Base-by-base conservation (phyloP, 2,113 vertebrate genomes). In the Empidonax traillii region DNA sequence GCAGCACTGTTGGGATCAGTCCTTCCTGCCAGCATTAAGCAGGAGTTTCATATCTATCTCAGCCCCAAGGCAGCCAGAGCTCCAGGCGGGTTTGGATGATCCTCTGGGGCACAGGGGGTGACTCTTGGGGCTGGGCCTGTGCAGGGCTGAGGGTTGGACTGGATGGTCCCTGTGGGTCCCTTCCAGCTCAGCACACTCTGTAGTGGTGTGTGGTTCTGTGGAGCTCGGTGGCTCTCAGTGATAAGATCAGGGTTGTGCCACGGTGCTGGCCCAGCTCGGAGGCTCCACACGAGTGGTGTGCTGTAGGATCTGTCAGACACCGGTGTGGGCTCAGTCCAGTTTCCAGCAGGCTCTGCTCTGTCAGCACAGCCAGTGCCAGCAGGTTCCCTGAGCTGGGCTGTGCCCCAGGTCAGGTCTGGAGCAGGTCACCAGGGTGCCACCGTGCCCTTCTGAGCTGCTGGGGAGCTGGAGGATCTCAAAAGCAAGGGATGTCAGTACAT, bases 171-270 rank as follows among this genome's bases (percentile, higher is more conserved):
- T 28, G 35, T 18, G 37, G 22, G 35, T 11, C 37, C 37, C 25
- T 62, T 27, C 59, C 61, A 63, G 37, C 17, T 43, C 12, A 43
- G 39, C 37, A 43, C 11, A 6, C 14, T 20, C 17, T 41, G 28
- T 20, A 27, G 39, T 20, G 41, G 18, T 21, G 61, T 28, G 37
- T 12, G 37, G 20, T 41, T 28, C 37, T 43, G 39, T 41, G 39
- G 74, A 61, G 24, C 19, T 11, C 4, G 22, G 22, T 59, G 28
- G 35, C 33, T 76, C 6, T 3, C n/a, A 33, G 9, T 37, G 61
- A 19, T 37, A 12, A 43, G 46, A 25, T 3, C 19, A 0, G 4
- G 39, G 16, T 55, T 41, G 12, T 17, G 41, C 31, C 0, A 0
- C 49, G 56, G 24, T 63, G n/a, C 55, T 86, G 56, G 37, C 10